Evolutionary conservation across 2,888 invertebrate genomes (phyloP), one percentile per base, ranked within the genome.

Genomic region (Ditula angustiorana): DNA sequence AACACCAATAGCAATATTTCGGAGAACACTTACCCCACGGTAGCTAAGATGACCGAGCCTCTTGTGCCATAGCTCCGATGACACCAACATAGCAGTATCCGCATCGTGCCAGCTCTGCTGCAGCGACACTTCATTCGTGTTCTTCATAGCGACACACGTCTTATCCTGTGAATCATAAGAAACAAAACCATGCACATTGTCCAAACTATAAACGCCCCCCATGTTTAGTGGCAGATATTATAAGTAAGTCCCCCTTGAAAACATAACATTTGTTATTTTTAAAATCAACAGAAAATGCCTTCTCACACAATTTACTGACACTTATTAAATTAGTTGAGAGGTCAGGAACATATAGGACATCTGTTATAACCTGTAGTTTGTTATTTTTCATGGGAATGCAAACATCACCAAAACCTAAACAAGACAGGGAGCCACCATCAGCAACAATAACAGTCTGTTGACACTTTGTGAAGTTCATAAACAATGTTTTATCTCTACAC

Each of bases 251-350:
- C 30, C 30, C 30, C 30, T 50, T 50, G 10, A 30, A 28, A 50
- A 52, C 35, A 30, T 21, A 50, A 61, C 44, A 41, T 8, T 44
- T 30, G 3, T 53, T 26, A n/a, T 2, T 46, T 16, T 52, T 50
- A 35, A 66, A 66, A 10, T 24, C 24, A 35, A 68, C 56, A 44
- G 41, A 44, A 52, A 52, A 52, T 21, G 56, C 68, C 26, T 68
- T 66, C 35, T 66, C 53, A 44, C 44, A 35, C 21, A 68, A 30
- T 52, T 66, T 47, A 23, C 52, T 55, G 8, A 66, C 67, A 46
- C 64, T 67, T 8, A 69, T 55, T 13, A 69, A 56, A 53, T 67
- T 69, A 28, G 64, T 64, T 24, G 61, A 49, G 37, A 67, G 37
- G 26, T 62, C 35, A 46, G 69, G 61, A 11, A 67, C 61, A 56